phyloP scores from a whole-genome alignment of 1,140 invertebrate species.

The Drosophila seguyi region DNA sequence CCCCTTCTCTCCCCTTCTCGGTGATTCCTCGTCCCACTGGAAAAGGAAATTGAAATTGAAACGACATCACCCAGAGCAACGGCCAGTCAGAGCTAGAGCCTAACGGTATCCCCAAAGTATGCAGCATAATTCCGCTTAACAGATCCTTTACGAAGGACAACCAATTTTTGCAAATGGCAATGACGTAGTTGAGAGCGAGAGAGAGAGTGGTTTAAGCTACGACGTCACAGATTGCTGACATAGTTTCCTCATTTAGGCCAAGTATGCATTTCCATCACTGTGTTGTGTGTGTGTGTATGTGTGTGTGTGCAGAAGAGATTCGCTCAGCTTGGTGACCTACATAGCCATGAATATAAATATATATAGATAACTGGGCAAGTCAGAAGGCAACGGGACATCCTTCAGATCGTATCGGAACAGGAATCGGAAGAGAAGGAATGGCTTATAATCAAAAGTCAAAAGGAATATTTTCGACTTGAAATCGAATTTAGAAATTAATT shows the following conservation, averaged over 20 bases:
- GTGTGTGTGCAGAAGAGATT: constrained; percentile 33
- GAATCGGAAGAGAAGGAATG: not conserved
- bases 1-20: not conserved
- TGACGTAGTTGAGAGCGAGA: constrained; percentile 23
- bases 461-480: not conserved
- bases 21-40: not conserved
- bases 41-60: constrained; percentile 52
- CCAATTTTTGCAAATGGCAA: constrained; percentile 46
- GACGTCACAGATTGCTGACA: constrained; percentile 73
- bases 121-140: constrained; percentile 30
- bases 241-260: constrained; percentile 73
- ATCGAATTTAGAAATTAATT: not conserved
- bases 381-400: constrained; percentile 31
- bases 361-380: constrained; percentile 35
- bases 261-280: constrained; percentile 36
- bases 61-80: constrained; percentile 23
- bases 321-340: constrained; percentile 50
- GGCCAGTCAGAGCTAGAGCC: not conserved
- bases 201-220: constrained; percentile 21
- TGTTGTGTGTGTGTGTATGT: constrained; percentile 2
- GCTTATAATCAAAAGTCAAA: not conserved
- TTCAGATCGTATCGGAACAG: constrained; percentile 27
- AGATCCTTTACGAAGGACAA: constrained; percentile 41
- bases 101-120: constrained; percentile 37
- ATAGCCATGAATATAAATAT: constrained; percentile 45